These are phyloP conservation scores for Carposina sasakii DNA, from an alignment of 1,140 invertebrate species.

Conservation along the genomic window DNA sequence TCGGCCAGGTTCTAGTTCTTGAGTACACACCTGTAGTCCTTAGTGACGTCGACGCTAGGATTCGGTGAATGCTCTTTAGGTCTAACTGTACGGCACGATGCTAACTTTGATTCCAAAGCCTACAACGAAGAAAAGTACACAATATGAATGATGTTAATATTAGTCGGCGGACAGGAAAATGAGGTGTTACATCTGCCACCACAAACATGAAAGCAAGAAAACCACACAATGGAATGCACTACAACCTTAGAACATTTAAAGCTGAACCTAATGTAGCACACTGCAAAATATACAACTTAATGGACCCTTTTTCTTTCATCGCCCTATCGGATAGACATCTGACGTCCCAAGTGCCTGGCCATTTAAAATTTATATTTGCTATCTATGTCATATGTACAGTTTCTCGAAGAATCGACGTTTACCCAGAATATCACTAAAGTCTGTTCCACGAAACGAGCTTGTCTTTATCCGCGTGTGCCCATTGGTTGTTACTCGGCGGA, in stretches of 20 bases:
- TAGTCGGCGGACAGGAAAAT: constrained; percentile 50
- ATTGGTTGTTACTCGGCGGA: too few relatives aligned
- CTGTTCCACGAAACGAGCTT: too few relatives aligned
- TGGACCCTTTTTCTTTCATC: too few relatives aligned
- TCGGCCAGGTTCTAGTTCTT: constrained; percentile 52
- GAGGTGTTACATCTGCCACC: constrained; percentile 35
- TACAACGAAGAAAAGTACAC: constrained; percentile 69
- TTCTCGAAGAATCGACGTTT: too few relatives aligned
- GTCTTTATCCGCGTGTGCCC: too few relatives aligned
- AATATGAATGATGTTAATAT: constrained; percentile 67
- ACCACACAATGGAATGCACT: background rate
- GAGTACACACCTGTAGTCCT: constrained; percentile 71
- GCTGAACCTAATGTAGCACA: background rate
- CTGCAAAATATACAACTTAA: too few relatives aligned
- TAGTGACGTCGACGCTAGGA: constrained; percentile 58
- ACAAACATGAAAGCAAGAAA: background rate
- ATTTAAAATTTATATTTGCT: too few relatives aligned
- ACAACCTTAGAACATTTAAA: too few relatives aligned
- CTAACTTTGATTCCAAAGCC: constrained; percentile 74
- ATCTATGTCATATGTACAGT: too few relatives aligned
- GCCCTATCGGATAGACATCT: too few relatives aligned
- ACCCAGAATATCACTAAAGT: too few relatives aligned
- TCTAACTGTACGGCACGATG: constrained; percentile 72
- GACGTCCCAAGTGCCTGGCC: too few relatives aligned
- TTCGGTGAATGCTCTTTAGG: constrained; percentile 68